Evolutionary conservation across 2,888 invertebrate genomes (phyloP).

Genomic region (Ischnus inquisitorius): DNA sequence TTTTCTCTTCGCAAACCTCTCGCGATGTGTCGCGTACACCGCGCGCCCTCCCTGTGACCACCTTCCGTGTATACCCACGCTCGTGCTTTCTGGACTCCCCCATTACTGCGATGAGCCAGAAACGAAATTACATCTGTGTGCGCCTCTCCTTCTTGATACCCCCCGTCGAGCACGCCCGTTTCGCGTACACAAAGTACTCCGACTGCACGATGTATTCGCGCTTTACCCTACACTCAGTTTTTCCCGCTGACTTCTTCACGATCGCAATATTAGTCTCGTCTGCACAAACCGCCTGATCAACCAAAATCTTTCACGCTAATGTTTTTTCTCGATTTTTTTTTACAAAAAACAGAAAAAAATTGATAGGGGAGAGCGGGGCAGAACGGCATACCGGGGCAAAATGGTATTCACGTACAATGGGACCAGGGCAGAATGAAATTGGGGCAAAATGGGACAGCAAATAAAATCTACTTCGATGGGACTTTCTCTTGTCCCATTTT

Average conservation of each 20-base stretch:
- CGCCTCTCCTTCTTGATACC: not conserved
- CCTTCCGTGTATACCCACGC: not conserved
- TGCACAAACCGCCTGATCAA: too few species aligned
- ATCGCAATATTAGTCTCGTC: not conserved
- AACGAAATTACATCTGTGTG: constrained; percentile 32
- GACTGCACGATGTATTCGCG: not conserved
- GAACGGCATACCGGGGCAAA: too few species aligned
- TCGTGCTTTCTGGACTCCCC: constrained; percentile 69
- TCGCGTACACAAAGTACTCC: not conserved
- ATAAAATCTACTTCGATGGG: too few species aligned
- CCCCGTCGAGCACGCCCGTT: not conserved
- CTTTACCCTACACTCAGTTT: not conserved
- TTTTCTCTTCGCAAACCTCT: constrained; percentile 25
- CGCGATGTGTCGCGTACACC: constrained; percentile 24
- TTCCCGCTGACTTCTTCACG: constrained; percentile 6
- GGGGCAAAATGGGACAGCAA: too few species aligned
- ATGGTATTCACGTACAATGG: too few species aligned
- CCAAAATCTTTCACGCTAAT: too few species aligned
- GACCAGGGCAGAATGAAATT: too few species aligned
- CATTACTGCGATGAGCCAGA: constrained; percentile 69
- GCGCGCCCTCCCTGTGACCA: not conserved
- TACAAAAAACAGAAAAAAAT: not conserved
- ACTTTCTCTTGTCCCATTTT: too few species aligned
- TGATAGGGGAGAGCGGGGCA: too few species aligned
- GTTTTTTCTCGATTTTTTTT: too few species aligned